A percentile compares a stretch with the other conserved stretches of the same genome.
phyloP scores from a whole-genome alignment of 2,113 vertebrate genomes.

The Abramis brama region DNA sequence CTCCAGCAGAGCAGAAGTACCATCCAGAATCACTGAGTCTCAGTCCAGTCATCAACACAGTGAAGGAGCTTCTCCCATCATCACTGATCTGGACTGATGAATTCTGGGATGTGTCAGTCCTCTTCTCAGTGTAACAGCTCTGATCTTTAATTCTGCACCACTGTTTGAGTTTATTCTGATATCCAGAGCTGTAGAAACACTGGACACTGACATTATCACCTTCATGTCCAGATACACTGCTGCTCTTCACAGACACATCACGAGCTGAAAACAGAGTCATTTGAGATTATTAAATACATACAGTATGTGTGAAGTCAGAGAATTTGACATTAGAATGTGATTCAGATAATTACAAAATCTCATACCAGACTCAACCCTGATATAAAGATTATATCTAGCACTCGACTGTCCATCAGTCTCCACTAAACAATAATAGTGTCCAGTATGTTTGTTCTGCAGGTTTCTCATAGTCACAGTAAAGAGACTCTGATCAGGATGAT shows the following conservation, averaged over 20 bases:
- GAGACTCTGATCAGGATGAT: constrained; percentile 36
- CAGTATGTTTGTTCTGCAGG: not conserved
- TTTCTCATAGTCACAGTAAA: constrained; percentile 48
- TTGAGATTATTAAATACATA: not conserved
- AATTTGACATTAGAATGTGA: not conserved
- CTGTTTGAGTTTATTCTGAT: constrained; percentile 5
- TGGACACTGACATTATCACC: constrained; percentile 42
- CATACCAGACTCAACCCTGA: not conserved
- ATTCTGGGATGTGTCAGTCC: constrained; percentile 6
- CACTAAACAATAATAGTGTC: fast-evolving
- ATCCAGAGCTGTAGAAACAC: constrained; percentile 47
- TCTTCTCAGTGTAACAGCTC: not conserved
- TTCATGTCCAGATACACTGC: constrained; percentile 46
- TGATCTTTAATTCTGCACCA: constrained; percentile 50
- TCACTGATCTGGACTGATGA: constrained; percentile 55
- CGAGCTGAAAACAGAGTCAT: too few species aligned
- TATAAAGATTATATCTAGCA: fast-evolving
- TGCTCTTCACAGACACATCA: constrained; percentile 29
- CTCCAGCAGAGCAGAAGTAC: constrained; percentile 51
- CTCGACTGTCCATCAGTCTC: not conserved
- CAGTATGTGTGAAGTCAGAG: not conserved
- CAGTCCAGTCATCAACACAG: constrained; percentile 49
- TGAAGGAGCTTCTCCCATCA: constrained; percentile 50
- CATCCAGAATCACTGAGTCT: constrained; percentile 63
- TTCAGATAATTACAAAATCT: too few species aligned